Percentiles rank a stretch among this genome's conserved stretches.
phyloP scores from a whole-genome alignment of 2,797 vertebrate genomes.

The Sphenodon punctatus region DNA sequence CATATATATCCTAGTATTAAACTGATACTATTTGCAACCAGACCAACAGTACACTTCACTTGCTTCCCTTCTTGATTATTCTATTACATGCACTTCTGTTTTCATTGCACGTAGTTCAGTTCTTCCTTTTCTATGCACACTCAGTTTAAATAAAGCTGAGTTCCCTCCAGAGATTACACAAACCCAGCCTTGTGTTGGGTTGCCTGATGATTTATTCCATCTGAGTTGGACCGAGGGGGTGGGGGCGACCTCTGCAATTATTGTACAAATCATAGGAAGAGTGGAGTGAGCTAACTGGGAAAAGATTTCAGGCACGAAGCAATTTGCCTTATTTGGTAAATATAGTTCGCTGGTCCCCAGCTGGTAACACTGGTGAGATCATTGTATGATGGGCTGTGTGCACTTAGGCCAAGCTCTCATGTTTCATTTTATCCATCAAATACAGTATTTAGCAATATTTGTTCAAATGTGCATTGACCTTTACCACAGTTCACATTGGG shows the following conservation, averaged over 20 bases:
- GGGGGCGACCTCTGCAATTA: conserved; percentile 72
- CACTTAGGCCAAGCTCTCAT: conserved; percentile 66
- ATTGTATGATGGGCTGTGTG: conserved; percentile 68
- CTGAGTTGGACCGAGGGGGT: conserved; percentile 38
- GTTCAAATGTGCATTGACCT: conserved; percentile 56
- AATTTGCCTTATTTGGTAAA: conserved; percentile 86
- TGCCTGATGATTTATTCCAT: conserved; percentile 72
- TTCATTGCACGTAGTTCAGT: conserved; percentile 51
- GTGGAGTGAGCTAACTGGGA: conserved; percentile 79
- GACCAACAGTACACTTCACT: conserved; percentile 20
- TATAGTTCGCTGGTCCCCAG: conserved; percentile 77
- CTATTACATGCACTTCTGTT: neutral
- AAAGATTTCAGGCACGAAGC: conserved; percentile 79
- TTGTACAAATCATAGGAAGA: conserved; percentile 70
- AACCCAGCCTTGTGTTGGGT: conserved; percentile 37
- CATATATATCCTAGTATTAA: neutral
- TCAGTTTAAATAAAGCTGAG: conserved; percentile 51
- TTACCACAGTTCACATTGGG: conserved; percentile 33
- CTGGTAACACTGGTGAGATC: conserved; percentile 78
- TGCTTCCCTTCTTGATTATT: neutral
- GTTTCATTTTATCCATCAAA: conserved; percentile 53
- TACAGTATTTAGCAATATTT: conserved; percentile 59
- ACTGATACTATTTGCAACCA: conserved; percentile 20
- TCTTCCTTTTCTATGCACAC: conserved; percentile 55
- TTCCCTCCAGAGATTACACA: conserved; percentile 48